Percentiles rank a stretch among this genome's conserved stretches.
Conservation (phyloP, 2,797 vertebrate species). For the Ptychobarbus kaznakovi region DNA sequence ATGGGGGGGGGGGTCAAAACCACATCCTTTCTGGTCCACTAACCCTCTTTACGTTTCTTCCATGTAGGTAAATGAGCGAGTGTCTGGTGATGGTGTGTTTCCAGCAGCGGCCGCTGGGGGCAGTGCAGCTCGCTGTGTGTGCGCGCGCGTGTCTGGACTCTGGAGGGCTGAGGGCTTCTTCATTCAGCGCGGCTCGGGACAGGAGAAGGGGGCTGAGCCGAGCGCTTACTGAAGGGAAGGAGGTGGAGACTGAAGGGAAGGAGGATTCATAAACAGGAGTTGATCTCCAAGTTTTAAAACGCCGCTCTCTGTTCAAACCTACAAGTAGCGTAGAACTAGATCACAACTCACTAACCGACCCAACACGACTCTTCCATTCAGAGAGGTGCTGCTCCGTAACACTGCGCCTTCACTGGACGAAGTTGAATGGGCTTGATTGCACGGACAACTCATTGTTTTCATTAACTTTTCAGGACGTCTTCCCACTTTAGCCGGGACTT, state of each 20-base stretch:
- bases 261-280: constrained; percentile 86
- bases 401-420: background rate
- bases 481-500: constrained; percentile 50
- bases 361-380: constrained; percentile 16
- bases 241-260: constrained; percentile 62
- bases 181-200: constrained; percentile 65
- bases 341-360: constrained; percentile 62
- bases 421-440: constrained; percentile 36
- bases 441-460: constrained; percentile 55
- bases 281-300: constrained; percentile 69
- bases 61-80: no score
- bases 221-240: constrained; percentile 71
- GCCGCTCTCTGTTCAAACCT: constrained; percentile 66
- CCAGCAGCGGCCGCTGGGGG: constrained; percentile 51
- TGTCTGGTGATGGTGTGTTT: background rate
- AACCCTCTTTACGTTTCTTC: background rate
- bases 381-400: background rate
- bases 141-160: constrained; percentile 55
- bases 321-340: constrained; percentile 62
- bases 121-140: constrained; percentile 14
- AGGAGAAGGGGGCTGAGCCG: constrained; percentile 85
- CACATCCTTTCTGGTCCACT: background rate
- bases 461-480: constrained; percentile 59
- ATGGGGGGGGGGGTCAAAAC: no score
- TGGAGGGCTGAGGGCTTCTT: constrained; percentile 58